Base-by-base conservation (phyloP, 2,113 vertebrate genomes). In the Chlorodrepanis virens region DNA sequence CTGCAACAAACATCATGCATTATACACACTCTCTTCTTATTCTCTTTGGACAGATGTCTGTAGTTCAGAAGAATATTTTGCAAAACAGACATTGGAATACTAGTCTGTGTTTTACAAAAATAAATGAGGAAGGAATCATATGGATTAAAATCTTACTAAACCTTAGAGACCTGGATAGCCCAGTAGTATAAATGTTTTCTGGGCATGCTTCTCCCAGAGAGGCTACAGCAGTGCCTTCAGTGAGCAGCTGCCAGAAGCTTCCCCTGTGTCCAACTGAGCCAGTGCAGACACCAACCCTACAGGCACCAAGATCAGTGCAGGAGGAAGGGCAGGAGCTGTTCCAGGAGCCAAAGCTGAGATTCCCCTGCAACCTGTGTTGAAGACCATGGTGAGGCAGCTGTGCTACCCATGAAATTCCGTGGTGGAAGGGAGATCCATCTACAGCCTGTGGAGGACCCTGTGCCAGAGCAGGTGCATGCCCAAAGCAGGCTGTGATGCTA, bases 191-290 rank as follows among this genome's bases (percentile, higher is more conserved):
- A 56, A 12, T n/a, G 33, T 42, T 65, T 91, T 25, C 18, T 65
- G 77, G 40, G 37, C 8, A 47, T 81, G 12, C 5, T 61, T 11
- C 54, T 76, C 39, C 9, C 17, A 39, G 16, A 63, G 33, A 31
- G 8, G n/a, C 39, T 31, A 10, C 53, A 47, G 21, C 16, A 29
- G 20, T 47, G 35, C 14, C 40, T 53, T 53, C 61, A 68, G 10
- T 39, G 28, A 81, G 39, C 24, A 60, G 39, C 16, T 75, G 14
- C 20, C 69, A 53, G 53, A 74, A 52, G 28, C 11, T 39, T 14
- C 27, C 31, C 23, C 23, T 28, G 1, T 40, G 53, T 39, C 24
- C 23, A n/a, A 3, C 0, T 1, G 0, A n/a, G 33, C 45, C 23
- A 52, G 10, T 25, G 45, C 10, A 68, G 45, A 44, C 42, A 44